These are phyloP conservation scores for Umimayanthus kanabou DNA, from an alignment of 92 coral and sea anemone species.

Conservation along the genomic window DNA sequence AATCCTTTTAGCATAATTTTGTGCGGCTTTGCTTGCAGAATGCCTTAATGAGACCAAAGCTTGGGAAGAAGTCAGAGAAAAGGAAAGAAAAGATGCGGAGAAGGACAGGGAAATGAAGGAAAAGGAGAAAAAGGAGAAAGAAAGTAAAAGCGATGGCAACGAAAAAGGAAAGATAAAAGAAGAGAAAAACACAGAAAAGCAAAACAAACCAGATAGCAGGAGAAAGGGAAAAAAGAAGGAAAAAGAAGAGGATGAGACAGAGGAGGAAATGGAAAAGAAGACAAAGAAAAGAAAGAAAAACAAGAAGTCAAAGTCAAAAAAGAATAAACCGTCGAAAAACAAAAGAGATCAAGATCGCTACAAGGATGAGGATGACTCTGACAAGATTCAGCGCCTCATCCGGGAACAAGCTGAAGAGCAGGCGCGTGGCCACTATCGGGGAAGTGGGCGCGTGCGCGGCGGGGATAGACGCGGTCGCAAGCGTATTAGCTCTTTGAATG, in stretches of 20 bases:
- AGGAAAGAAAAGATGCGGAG: constrained; percentile 26
- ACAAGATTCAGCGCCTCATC: constrained; percentile 70
- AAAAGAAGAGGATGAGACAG: constrained; percentile 30
- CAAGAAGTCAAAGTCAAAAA: background rate
- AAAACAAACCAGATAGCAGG: background rate
- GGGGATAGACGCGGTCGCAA: constrained; percentile 1
- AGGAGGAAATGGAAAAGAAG: constrained; percentile 16
- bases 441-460: constrained; percentile 9
- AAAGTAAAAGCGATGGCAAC: background rate
- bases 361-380: constrained; percentile 48
- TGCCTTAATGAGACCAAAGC: constrained; percentile 30
- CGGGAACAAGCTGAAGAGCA: constrained; percentile 76
- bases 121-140: constrained; percentile 32
- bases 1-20: background rate
- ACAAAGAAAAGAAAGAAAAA: constrained; percentile 27
- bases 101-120: background rate
- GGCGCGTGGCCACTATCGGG: constrained; percentile 35
- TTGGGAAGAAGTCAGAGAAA: constrained; percentile 28
- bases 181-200: background rate
- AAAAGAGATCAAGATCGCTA: constrained; percentile 26
- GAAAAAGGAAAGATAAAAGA: constrained; percentile 15
- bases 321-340: background rate
- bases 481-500: constrained; percentile 46
- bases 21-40: background rate
- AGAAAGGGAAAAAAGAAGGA: constrained; percentile 11